phyloP scores from a whole-genome alignment of 2,113 vertebrate genomes.

The Hypocryptadius cinnamomeus region DNA sequence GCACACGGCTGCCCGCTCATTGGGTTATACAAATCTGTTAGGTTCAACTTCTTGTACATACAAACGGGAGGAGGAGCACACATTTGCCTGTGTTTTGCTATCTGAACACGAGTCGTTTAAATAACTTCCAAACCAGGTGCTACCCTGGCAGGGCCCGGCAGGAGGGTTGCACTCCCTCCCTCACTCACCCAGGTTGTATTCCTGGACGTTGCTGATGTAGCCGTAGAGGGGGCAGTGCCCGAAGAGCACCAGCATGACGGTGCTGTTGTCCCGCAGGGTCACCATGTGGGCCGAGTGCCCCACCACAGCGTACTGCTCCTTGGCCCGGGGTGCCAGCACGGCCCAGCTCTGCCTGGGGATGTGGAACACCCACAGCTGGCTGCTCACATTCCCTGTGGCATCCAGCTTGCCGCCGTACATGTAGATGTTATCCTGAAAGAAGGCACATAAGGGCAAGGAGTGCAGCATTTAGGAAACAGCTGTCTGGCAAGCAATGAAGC shows the following conservation, averaged over 20 bases:
- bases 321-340: constrained; percentile 63
- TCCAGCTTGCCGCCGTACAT: constrained; percentile 98
- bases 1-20: not conserved
- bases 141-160: accelerated
- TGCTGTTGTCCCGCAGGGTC: constrained; percentile 55
- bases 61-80: not conserved
- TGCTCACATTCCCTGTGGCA: constrained; percentile 88
- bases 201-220: constrained; percentile 92
- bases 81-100: not conserved
- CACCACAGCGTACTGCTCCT: constrained; percentile 93
- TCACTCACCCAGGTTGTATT: constrained; percentile 86
- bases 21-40: not conserved
- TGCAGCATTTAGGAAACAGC: not conserved
- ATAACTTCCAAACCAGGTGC: not conserved
- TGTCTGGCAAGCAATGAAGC: not conserved
- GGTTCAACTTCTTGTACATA: not conserved
- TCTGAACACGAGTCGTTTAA: accelerated
- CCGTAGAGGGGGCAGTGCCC: constrained; percentile 95
- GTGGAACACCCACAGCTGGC: constrained; percentile 90
- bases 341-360: constrained; percentile 85
- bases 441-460: not conserved
- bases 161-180: not conserved
- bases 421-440: constrained; percentile 84
- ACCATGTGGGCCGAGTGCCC: constrained; percentile 92
- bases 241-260: constrained; percentile 90